Evolutionary conservation across 1,140 invertebrate genomes (phyloP), one percentile per base, ranked within the genome.

Genomic region (Neodiprion fabricii): DNA sequence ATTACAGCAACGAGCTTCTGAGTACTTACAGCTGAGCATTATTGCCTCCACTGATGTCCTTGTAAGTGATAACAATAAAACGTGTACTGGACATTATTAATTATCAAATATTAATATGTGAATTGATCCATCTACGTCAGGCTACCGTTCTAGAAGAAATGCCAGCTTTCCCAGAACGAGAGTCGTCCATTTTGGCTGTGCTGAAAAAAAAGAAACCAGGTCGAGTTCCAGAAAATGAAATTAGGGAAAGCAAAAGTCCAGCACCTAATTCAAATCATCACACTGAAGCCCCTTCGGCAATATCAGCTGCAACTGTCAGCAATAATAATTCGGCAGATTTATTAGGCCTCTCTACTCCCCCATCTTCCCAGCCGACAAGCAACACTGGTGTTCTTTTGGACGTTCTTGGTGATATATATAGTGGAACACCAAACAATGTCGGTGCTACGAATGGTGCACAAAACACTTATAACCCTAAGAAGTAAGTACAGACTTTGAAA

Each of bases 101-200:
- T 23, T 76, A 68, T 69, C 47, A 0, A 48, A 53, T 48, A 72
- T 48, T 72, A 48, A 53, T 66, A 71, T 74, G 40, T 66, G 73
- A 72, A 72, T 70, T 77, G 28, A 40, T 77, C 71, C 80, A 72
- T 74, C 49, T 74, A 71, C 75, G 72, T 49, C 79, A 95, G 92
- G 98, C 98, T 8, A 99, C 97, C 69, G 98, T 99, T 72, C 90
- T 99, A 71, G 99, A 99, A 91, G 98, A 99, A 91, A 99, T 99
- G 99, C 99, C 99, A 71, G 98, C 98, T 69, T 99, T 99, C 89
- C 97, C 98, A 3, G 99, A 99, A 89, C 92, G 98, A 82, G 98
- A 99, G 90, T 99, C 97, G 70, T 99, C 97, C 3, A 97, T 99
- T 84, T 92, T 99, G 72, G 97, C 98, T 68, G 94, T 99, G 75